Evolutionary conservation across 1,140 invertebrate genomes (phyloP).

Genomic region (Onthophagus taurus): DNA sequence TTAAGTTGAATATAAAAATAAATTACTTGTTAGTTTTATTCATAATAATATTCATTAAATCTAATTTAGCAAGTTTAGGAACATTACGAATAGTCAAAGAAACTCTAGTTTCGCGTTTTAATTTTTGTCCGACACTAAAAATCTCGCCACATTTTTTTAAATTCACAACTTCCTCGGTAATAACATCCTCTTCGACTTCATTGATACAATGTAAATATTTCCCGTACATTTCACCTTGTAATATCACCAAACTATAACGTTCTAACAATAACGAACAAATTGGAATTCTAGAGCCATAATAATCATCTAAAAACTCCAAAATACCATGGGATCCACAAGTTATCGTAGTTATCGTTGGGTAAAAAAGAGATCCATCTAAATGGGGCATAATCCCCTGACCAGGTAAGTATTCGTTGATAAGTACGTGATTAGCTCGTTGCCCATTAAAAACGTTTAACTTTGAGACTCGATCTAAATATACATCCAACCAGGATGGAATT

Average conservation of each 20-base stretch:
- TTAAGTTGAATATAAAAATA: slow-evolving; percentile 2
- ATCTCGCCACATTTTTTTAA: slow-evolving; percentile 47
- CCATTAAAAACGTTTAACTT: slow-evolving; percentile 63
- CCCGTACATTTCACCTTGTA: slow-evolving; percentile 75
- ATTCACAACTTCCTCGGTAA: slow-evolving; percentile 62
- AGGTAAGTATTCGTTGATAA: slow-evolving; percentile 92
- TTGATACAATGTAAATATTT: slow-evolving; percentile 84
- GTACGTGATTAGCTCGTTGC: slow-evolving; percentile 83
- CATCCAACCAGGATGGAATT: slow-evolving; percentile 76
- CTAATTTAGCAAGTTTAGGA: slow-evolving; percentile 77
- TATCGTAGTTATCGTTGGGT: slow-evolving; percentile 87
- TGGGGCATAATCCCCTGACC: slow-evolving; percentile 95
- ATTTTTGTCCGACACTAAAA: slow-evolving; percentile 44
- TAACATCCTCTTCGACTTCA: slow-evolving; percentile 58
- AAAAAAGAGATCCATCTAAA: slow-evolving; percentile 88
- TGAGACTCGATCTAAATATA: slow-evolving; percentile 64
- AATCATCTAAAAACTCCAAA: slow-evolving; percentile 69
- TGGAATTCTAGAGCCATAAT: slow-evolving; percentile 28
- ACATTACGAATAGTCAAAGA: slow-evolving; percentile 93
- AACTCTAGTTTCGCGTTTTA: slow-evolving; percentile 63
- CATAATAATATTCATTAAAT: slow-evolving; percentile 37
- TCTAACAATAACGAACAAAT: slow-evolving; percentile 70
- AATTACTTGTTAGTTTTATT: slow-evolving; percentile 5
- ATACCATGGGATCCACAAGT: slow-evolving; percentile 83
- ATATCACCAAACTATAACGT: slow-evolving; percentile 76